Evolutionary conservation across 2,113 vertebrate genomes (phyloP).

Genomic region (Chamaetylas fuelleborni): DNA sequence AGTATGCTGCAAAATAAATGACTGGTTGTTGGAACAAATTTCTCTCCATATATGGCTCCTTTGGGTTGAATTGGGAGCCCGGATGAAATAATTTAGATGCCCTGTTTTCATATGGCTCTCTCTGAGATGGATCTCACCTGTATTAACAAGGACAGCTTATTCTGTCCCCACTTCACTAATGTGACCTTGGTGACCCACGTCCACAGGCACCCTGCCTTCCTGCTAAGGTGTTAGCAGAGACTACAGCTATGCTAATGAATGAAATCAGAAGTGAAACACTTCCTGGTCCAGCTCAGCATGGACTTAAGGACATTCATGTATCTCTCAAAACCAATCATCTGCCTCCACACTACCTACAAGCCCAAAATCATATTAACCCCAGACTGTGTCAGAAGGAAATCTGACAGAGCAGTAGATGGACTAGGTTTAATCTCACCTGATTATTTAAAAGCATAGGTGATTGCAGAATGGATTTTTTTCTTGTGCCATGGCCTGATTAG

Average conservation of each 20-base stretch:
- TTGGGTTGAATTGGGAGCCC: neutral
- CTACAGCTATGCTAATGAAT: neutral
- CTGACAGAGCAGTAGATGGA: neutral
- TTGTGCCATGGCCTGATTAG: neutral
- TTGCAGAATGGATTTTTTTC: neutral
- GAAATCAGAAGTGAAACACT: neutral
- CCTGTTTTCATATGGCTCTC: neutral
- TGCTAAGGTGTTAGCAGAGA: neutral
- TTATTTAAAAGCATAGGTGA: neutral
- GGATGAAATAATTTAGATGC: neutral
- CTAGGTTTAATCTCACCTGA: neutral
- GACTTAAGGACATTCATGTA: neutral
- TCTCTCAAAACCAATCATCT: neutral
- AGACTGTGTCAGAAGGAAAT: neutral
- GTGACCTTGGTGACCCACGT: neutral
- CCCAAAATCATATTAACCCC: neutral
- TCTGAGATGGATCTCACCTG: neutral
- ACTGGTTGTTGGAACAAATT: neutral
- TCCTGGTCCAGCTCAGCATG: neutral
- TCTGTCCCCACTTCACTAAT: neutral
- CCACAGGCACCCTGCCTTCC: neutral
- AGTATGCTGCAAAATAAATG: neutral
- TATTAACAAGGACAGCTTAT: neutral
- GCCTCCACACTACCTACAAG: neutral
- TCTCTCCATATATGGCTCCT: neutral